These are phyloP conservation scores for Herpetotheres cachinnans DNA, from an alignment of 2,113 vertebrate species.

Conservation along the genomic window DNA sequence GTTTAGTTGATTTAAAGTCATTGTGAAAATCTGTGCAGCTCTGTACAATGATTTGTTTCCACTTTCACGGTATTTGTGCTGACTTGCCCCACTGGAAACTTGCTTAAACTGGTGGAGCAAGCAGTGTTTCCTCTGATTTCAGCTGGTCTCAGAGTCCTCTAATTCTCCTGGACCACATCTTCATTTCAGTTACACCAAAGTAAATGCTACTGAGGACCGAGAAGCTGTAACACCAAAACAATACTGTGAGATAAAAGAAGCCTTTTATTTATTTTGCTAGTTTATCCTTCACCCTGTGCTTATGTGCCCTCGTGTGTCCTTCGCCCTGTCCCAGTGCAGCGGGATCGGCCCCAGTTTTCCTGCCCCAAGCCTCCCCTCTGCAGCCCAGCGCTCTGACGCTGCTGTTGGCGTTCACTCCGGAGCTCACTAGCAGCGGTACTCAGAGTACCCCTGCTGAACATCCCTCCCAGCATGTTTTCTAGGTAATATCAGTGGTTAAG, in stretches of 20 bases:
- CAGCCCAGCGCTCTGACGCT: not conserved
- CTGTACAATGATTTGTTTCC: not conserved
- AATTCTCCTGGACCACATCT: not conserved
- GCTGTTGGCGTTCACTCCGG: rapidly evolving
- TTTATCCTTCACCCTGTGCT: not conserved
- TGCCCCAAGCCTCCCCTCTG: not conserved
- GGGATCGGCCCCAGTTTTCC: not conserved
- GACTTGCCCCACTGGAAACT: not conserved
- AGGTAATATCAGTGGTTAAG: not conserved
- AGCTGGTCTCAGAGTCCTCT: not conserved
- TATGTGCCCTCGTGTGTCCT: not conserved
- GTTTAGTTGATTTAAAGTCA: not conserved
- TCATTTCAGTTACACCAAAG: not conserved
- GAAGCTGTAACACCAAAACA: not conserved
- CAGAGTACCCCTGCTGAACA: not conserved
- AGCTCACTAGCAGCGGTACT: not conserved
- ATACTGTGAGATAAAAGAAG: not conserved
- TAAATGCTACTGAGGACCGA: not conserved
- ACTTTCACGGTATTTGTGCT: not conserved
- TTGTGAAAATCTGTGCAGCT: not conserved
- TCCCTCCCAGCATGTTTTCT: not conserved
- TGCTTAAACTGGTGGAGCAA: not conserved
- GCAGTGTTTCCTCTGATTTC: not conserved
- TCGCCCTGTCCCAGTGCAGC: not conserved
- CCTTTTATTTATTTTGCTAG: not conserved